Base-by-base conservation (phyloP, 2,797 vertebrate species). In the Sebastes oblongus region DNA sequence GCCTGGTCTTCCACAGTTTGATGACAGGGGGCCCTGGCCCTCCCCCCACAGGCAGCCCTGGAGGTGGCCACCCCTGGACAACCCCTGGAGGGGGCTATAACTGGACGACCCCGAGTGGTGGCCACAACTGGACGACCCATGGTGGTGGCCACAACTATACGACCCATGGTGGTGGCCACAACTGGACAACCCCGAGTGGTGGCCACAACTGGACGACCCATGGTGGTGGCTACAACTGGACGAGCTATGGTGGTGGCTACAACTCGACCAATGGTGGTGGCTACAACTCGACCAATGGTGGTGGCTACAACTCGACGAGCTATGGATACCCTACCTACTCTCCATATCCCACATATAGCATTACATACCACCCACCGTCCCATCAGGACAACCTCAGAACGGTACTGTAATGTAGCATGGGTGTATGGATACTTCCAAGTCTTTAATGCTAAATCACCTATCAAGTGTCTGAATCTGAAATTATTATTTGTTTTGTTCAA, bases 1-100 rank as follows among this genome's bases (percentile, higher is more conserved):
- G 56, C 27, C 78, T 95, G 72, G 90, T 96, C 58, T 93, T 96
- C 75, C 62, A 94, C 75, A 96, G 92, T 77, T 54, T 96, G 71
- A 9, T 92, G 82, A 77, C 79, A 10, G 89, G 82, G 0, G 72
- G 62, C 24, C 29, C 70, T 3, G 30, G 25, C 8, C 74, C 80
- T 36, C 29, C 27, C 1, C 54, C 87, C 20, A 83, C 79, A 5
- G 1, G 2, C n/a, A 50, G 11, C 5, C 81, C 86, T 5, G 70
- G 54, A 42, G 36, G n/a, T 1, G 54, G 6, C 5, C 8, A 62
- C 9, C 74, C 46, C 52, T 79, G 85, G 87, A 83, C 68, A 1
- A 79, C 5, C 6, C 82, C 86, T 4, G 66, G 42, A 32, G 54
- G 6, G 4, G 24, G 13, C 2, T 0, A 46, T 39, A 18, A 25